Conservation (phyloP, 2,888 invertebrate genomes). For the Apoda limacodes region DNA sequence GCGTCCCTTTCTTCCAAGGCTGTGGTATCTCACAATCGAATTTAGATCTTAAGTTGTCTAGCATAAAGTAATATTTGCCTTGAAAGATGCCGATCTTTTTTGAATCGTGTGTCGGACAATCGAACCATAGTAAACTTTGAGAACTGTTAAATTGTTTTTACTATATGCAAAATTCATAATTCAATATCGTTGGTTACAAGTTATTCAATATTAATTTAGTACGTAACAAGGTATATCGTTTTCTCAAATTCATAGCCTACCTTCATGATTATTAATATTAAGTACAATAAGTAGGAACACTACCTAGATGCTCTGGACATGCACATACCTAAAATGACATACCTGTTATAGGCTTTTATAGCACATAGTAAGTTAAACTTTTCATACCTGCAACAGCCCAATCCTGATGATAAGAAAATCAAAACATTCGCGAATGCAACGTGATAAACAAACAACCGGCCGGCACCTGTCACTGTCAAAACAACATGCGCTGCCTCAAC, state of each 20-base stretch:
- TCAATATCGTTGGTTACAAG: background rate
- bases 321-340: background rate
- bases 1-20: constrained; percentile 63
- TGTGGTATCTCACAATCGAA: constrained; percentile 26
- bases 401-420: constrained; percentile 9
- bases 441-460: constrained; percentile 41
- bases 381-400: background rate
- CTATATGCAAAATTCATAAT: constrained; percentile 1
- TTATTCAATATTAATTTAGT: constrained; percentile 5
- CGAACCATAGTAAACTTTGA: constrained; percentile 27
- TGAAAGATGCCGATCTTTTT: constrained; percentile 22
- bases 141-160: constrained; percentile 13
- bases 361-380: constrained; percentile 4
- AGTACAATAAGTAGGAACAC: too few species aligned
- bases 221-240: constrained; percentile 4
- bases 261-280: too few species aligned
- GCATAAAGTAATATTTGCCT: constrained; percentile 17
- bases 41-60: constrained; percentile 24
- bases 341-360: background rate
- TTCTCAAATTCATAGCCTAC: background rate
- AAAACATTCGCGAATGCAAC: constrained; percentile 14
- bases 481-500: constrained; percentile 24
- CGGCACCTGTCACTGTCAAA: constrained; percentile 40
- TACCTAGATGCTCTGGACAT: too few species aligned
- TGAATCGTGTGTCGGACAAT: constrained; percentile 31